phyloP scores from a whole-genome alignment of 2,888 invertebrate genomes.

The Caenorhabditis panamensis region DNA sequence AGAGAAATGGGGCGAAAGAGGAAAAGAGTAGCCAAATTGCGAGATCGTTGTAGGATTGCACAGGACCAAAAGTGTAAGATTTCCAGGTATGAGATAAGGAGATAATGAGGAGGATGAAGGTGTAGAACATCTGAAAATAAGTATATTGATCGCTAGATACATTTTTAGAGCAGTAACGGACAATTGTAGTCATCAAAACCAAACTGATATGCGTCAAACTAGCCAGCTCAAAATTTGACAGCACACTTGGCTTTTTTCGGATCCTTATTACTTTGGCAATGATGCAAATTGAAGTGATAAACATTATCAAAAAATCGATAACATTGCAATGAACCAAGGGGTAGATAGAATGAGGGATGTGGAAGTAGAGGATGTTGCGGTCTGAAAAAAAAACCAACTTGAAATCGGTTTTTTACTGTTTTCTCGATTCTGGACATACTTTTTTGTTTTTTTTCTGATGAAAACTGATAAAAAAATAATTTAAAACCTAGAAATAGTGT shows the following conservation, averaged over 20 bases:
- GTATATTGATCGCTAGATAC: too few species aligned
- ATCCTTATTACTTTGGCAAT: background rate
- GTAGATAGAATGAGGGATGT: background rate
- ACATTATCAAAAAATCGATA: background rate
- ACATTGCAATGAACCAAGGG: slow-evolving; percentile 4
- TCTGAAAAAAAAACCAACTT: slow-evolving; percentile 20
- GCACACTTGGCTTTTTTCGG: slow-evolving; percentile 20
- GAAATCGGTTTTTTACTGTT: too few species aligned
- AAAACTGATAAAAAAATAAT: too few species aligned
- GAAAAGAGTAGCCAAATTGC: slow-evolving; percentile 10
- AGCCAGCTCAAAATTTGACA: slow-evolving; percentile 30
- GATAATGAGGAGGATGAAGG: background rate
- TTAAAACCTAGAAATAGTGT: too few species aligned
- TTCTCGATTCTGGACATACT: too few species aligned
- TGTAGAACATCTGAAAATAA: slow-evolving; percentile 25
- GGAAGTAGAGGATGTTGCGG: slow-evolving; percentile 4
- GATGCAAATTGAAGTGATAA: background rate
- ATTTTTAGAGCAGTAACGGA: background rate
- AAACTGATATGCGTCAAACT: slow-evolving; percentile 23
- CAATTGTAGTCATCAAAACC: background rate
- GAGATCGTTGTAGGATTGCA: background rate
- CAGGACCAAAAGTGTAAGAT: background rate
- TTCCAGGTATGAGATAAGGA: background rate
- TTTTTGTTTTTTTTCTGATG: too few species aligned
- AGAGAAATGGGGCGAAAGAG: slow-evolving; percentile 26